These are phyloP conservation scores for Torymus texanus DNA, from an alignment of 2,888 invertebrate species.

Conservation along the genomic window DNA sequence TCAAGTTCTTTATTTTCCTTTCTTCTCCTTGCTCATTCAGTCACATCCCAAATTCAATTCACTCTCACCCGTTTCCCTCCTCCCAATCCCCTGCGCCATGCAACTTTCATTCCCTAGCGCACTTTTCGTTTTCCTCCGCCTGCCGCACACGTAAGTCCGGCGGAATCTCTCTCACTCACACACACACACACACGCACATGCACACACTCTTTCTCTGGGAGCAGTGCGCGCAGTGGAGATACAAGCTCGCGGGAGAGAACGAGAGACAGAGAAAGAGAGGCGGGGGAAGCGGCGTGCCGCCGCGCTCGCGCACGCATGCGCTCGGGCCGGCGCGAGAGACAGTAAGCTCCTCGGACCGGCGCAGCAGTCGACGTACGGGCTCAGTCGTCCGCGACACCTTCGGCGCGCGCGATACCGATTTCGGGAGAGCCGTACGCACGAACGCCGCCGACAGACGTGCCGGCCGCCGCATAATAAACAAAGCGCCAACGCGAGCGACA, in stretches of 20 bases:
- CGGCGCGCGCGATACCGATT: conserved; percentile 55
- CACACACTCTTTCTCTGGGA: too few relatives aligned
- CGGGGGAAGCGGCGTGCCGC: conserved; percentile 10
- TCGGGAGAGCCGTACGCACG: neutral
- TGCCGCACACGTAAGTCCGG: neutral
- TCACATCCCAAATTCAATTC: too few relatives aligned
- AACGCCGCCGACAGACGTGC: conserved; percentile 13
- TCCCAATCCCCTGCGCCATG: neutral
- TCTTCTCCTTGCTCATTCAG: too few relatives aligned
- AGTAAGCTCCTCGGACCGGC: conserved; percentile 25
- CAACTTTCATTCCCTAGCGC: neutral
- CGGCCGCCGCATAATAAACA: neutral
- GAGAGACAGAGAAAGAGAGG: neutral
- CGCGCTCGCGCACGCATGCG: conserved; percentile 69
- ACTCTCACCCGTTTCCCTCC: too few relatives aligned
- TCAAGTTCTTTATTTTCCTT: too few relatives aligned
- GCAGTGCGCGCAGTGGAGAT: too few relatives aligned
- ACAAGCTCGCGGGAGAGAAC: conserved; percentile 26
- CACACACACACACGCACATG: too few relatives aligned
- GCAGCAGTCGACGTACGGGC: conserved; percentile 66
- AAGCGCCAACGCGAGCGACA: conserved; percentile 34
- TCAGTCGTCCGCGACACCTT: conserved; percentile 74
- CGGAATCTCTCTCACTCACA: too few relatives aligned
- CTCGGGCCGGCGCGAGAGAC: conserved; percentile 45
- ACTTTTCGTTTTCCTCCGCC: neutral